phyloP scores from a whole-genome alignment of 1,140 invertebrate species.

The Chelonus insularis region DNA sequence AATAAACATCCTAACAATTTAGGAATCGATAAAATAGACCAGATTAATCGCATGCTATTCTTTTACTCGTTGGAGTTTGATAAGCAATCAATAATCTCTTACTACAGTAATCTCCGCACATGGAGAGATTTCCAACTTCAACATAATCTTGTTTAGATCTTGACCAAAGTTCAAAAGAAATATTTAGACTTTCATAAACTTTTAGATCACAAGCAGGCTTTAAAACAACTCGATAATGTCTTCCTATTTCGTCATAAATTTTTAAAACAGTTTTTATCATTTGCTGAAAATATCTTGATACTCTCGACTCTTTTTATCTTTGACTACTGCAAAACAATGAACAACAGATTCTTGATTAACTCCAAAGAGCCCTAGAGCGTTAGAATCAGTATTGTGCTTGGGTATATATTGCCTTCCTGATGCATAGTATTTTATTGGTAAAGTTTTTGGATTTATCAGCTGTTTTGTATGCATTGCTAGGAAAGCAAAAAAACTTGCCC shows the following conservation, averaged over 20 bases:
- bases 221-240: conserved; percentile 65
- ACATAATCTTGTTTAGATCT: conserved; percentile 62
- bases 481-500: conserved; percentile 66
- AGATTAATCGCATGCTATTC: conserved; percentile 65
- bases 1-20: conserved; percentile 67
- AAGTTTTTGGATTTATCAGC: conserved; percentile 56
- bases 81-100: conserved; percentile 69
- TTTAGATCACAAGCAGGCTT: conserved; percentile 61
- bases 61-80: conserved; percentile 54
- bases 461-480: conserved; percentile 68
- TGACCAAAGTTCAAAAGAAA: conserved; percentile 71
- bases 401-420: conserved; percentile 68
- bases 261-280: conserved; percentile 55
- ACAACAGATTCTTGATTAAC: conserved; percentile 66
- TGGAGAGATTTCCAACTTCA: conserved; percentile 68
- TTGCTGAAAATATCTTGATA: conserved; percentile 55
- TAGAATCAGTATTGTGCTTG: conserved; percentile 39
- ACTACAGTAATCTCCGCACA: conserved; percentile 68
- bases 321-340: conserved; percentile 62
- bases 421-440: conserved; percentile 67
- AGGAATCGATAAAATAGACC: conserved; percentile 67
- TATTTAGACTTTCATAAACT: conserved; percentile 65
- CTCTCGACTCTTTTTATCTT: conserved; percentile 47
- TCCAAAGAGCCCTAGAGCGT: conserved; percentile 61
- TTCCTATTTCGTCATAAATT: conserved; percentile 64